Evolutionary conservation across 2,888 invertebrate species (phyloP), one percentile per base, ranked within the genome.

Genomic region (Ptychoptera contaminata): DNA sequence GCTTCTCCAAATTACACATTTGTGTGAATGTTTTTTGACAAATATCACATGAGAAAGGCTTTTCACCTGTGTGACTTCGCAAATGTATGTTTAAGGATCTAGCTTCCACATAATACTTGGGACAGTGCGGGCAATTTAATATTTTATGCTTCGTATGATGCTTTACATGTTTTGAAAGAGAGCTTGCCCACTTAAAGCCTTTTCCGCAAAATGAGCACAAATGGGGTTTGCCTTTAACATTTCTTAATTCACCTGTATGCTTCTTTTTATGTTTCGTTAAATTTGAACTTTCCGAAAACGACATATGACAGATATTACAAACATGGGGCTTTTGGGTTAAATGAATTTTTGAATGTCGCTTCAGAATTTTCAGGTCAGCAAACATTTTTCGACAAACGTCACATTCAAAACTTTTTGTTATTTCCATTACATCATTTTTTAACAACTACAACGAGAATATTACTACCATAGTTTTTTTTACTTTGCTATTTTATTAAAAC

Each of bases 81-180:
- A 46, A 44, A 46, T 50, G 51, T 43, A 47, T 51, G 37, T 48
- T 42, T 7, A 56, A 48, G 8, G 55, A 52, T 46, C 56, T 55
- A 47, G 62, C 65, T 54, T 69, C 70, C 3, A 67, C 68, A 51
- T 68, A 70, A 48, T 67, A 67, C 47, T 68, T 68, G 29, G 59
- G 60, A 50, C 70, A 70, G 52, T 60, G 65, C 44, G 65, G 59
- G 46, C 70, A 69, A 29, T 62, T 58, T 16, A 68, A 54, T 37
- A 70, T 54, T 51, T 68, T 68, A 51, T 67, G 67, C 4, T 68
- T 67, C 2, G 70, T 69, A 50, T 70, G 70, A 51, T 68, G 67
- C 49, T 69, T 69, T 65, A 67, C 68, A 49, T 70, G 70, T 52
- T 69, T 70, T 1, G 67, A 67, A 32, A 70, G 56, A 49, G 68